phyloP scores from a whole-genome alignment of 2,797 vertebrate species.

The Scomberomorus guttatus region DNA sequence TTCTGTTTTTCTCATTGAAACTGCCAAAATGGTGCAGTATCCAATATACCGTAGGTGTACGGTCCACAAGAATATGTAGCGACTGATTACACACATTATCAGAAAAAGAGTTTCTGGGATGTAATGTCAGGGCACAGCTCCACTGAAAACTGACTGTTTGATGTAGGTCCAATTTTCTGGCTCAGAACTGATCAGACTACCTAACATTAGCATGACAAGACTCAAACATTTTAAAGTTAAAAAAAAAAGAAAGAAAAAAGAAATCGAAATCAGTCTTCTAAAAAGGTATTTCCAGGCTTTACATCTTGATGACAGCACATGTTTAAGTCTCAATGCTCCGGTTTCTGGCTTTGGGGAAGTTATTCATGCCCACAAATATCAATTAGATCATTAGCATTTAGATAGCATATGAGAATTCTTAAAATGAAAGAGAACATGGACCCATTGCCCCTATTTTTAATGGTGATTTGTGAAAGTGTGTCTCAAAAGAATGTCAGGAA shows the following conservation, averaged over 20 bases:
- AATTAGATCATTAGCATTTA: constrained; percentile 81
- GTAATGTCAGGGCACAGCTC: background rate
- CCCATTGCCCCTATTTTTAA: constrained; percentile 59
- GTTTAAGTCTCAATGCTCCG: constrained; percentile 32
- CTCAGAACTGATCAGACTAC: background rate
- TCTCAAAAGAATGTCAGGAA: constrained; percentile 62
- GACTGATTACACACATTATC: background rate
- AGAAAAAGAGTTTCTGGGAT: background rate
- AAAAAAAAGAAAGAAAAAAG: background rate
- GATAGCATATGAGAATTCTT: constrained; percentile 59
- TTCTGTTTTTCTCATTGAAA: background rate
- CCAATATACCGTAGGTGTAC: background rate
- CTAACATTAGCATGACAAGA: constrained; percentile 43
- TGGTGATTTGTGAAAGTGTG: constrained; percentile 61
- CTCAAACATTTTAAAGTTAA: constrained; percentile 19
- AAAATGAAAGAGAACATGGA: constrained; percentile 56
- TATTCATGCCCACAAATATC: constrained; percentile 73
- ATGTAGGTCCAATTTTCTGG: background rate
- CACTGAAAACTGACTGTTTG: constrained; percentile 5
- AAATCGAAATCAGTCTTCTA: constrained; percentile 29
- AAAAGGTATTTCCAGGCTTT: constrained; percentile 42
- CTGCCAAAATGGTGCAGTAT: background rate
- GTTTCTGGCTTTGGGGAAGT: constrained; percentile 53
- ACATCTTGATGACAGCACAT: constrained; percentile 52
- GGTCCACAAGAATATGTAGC: background rate